A percentile compares a stretch with the other conserved stretches of the same genome.
phyloP scores from a whole-genome alignment of 2,888 invertebrate genomes.

The Drosophila mulleri region DNA sequence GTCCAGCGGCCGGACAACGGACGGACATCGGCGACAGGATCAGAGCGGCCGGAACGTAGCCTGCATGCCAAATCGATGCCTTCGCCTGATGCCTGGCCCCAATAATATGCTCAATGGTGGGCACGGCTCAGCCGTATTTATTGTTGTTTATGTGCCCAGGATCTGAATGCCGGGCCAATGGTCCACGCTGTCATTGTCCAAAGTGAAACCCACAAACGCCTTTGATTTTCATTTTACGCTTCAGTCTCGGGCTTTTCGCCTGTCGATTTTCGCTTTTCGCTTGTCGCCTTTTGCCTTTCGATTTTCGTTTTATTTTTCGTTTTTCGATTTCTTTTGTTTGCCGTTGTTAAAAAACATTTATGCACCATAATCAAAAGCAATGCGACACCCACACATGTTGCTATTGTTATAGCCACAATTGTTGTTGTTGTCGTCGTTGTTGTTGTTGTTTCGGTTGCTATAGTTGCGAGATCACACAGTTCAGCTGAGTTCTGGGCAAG shows the following conservation, averaged over 20 bases:
- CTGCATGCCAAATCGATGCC: conserved; percentile 66
- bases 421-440: conserved; percentile 18
- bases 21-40: conserved; percentile 26
- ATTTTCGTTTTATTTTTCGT: conserved; percentile 22
- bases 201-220: conserved; percentile 42
- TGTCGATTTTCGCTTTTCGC: conserved; percentile 40
- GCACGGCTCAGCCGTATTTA: conserved; percentile 71
- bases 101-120: conserved; percentile 57
- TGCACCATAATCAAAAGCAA: conserved; percentile 77
- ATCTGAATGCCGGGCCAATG: conserved; percentile 39
- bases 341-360: conserved; percentile 78
- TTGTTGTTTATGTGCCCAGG: conserved; percentile 72
- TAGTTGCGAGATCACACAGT: conserved; percentile 48
- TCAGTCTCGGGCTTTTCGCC: conserved; percentile 42
- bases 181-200: conserved; percentile 5
- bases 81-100: conserved; percentile 36
- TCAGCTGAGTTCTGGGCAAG: conserved; percentile 40
- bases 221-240: conserved; percentile 50
- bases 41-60: conserved; percentile 43
- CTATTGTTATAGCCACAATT: conserved; percentile 36
- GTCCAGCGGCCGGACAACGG: neutral
- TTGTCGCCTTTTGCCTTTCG: conserved; percentile 35
- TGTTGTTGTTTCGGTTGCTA: conserved; percentile 19
- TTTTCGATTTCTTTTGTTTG: conserved; percentile 69
- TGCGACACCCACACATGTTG: conserved; percentile 63